Conservation (phyloP, 2,888 invertebrate species). For the Schizotus pectinicornis region DNA sequence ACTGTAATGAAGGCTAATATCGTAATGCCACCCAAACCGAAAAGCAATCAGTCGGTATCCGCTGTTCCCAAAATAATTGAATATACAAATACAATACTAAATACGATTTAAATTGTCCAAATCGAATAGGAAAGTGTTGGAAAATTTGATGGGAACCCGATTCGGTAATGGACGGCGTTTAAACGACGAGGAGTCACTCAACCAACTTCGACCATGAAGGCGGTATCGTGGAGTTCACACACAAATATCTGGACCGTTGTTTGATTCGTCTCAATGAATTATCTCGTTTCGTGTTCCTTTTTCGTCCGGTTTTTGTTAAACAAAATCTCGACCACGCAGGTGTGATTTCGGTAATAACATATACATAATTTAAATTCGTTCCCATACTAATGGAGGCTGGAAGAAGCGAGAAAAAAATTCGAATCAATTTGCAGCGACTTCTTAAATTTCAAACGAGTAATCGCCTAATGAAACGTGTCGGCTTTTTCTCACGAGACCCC, state of each 20-base stretch:
- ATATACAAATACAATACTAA: constrained; percentile 34
- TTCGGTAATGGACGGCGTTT: constrained; percentile 26
- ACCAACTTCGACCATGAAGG: constrained; percentile 10
- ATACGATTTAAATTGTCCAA: constrained; percentile 44
- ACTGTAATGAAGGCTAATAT: not conserved
- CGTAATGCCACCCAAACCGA: constrained; percentile 24
- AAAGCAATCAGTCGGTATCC: constrained; percentile 2
- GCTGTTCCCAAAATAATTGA: constrained; percentile 23
- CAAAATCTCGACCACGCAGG: constrained; percentile 33
- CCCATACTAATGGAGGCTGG: not conserved
- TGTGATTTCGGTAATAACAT: constrained; percentile 32
- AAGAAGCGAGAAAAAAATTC: constrained; percentile 1
- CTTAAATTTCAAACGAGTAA: constrained; percentile 25
- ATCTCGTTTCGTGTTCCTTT: constrained; percentile 39
- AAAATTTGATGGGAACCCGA: constrained; percentile 37
- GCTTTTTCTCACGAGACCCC: constrained; percentile 38
- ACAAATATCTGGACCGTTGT: constrained; percentile 23
- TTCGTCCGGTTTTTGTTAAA: constrained; percentile 29
- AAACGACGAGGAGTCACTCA: constrained; percentile 12
- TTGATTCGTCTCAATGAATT: constrained; percentile 44
- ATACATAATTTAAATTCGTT: constrained; percentile 20
- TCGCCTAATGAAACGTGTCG: constrained; percentile 40
- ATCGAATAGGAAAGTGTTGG: constrained; percentile 45
- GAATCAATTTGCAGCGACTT: constrained; percentile 8
- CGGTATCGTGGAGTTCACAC: constrained; percentile 13